Evolutionary conservation across 2,113 vertebrate species (phyloP), one percentile per base, ranked within the genome.

Genomic region (Alouatta palliata): DNA sequence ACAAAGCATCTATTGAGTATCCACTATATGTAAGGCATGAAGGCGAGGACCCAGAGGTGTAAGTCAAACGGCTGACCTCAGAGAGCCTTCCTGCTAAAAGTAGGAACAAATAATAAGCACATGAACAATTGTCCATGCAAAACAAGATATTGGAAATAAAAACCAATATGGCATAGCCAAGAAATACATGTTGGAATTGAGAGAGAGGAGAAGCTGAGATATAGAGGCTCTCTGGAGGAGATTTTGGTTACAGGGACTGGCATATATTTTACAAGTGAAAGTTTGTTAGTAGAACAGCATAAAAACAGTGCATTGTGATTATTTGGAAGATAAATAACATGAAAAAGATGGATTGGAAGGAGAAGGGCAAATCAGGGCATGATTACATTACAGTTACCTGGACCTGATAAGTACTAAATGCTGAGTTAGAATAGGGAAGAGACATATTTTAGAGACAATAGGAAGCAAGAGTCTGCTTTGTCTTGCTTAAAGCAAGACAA

Each of bases 251-350:
- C 1, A 43, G 32, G 54, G 54, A 20, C 25, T 85, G 71, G 17
- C 30, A 70, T 56, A 64, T 80, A 35, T 70, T 91, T 66, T n/a
- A 80, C 58, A 89, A 71, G 71, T 20, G 30, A 92, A 54, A 68
- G 49, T 47, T 80, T 56, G 64, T 43, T n/a, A 8, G 19, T 3
- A 70, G 66, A 64, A 27, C 25, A 73, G 25, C n/a, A 80, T 4
- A n/a, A 32, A 92, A 61, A 35, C 77, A 37, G 61, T n/a, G 66
- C 23, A 37, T 64, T 64, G 12, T 14, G 27, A 64, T 64, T 64
- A 64, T 80, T 43, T 10, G 40, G 40, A 91, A 94, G 56, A 97
- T 54, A 81, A 91, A 91, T 52, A 91, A 64, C 47, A 37, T 76
- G 49, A 77, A 61, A 66, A 95, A 66, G 82, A 87, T 6, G 4